Percentiles rank a stretch among this genome's conserved stretches.
phyloP scores from a whole-genome alignment of 2,888 invertebrate species.

The Adelognathus sp. region DNA sequence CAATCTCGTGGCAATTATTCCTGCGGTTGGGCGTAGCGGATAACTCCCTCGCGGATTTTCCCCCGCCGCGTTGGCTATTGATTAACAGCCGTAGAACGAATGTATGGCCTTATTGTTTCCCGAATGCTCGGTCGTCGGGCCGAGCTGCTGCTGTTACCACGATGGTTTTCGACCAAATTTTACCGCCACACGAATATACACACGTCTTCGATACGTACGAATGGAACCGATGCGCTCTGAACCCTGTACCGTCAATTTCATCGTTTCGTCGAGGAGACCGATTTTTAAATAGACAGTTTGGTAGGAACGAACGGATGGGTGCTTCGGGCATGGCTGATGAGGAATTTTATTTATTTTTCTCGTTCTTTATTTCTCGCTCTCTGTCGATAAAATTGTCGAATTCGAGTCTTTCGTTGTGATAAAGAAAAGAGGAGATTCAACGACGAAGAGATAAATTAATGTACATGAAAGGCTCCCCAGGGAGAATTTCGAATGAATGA shows the following conservation, averaged over 20 bases:
- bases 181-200: not conserved
- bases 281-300: not conserved
- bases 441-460: not conserved
- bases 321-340: not conserved
- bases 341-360: not conserved
- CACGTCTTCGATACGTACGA: not conserved
- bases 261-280: not conserved
- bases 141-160: not conserved
- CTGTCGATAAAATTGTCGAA: not conserved
- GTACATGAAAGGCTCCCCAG: constrained; percentile 5
- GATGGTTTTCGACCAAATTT: constrained; percentile 10
- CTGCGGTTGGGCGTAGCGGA: constrained; percentile 44
- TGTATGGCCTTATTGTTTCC: constrained; percentile 52
- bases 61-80: constrained; percentile 33
- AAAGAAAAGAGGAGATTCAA: not conserved
- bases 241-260: too few species aligned
- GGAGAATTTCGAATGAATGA: constrained; percentile 27
- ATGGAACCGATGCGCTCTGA: too few species aligned
- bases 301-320: not conserved
- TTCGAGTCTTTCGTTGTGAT: not conserved
- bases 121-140: constrained; percentile 20
- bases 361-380: not conserved
- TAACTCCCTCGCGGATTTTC: constrained; percentile 31
- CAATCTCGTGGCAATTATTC: constrained; percentile 57
- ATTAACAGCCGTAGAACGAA: constrained; percentile 54